These are phyloP conservation scores for Platysternon megacephalum DNA, from an alignment of 2,113 vertebrate genomes.

Conservation along the genomic window DNA sequence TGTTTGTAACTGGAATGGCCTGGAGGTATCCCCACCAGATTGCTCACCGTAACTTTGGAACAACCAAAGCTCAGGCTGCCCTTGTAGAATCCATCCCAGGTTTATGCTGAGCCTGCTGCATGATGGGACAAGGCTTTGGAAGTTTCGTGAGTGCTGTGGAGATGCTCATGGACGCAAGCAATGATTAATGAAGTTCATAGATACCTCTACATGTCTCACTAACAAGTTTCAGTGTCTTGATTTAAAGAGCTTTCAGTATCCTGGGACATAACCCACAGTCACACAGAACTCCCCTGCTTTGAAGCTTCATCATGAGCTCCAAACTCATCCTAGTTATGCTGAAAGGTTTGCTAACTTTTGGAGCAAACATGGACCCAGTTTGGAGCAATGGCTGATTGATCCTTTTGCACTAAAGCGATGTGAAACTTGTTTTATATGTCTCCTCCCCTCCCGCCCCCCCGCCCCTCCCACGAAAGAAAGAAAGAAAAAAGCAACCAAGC, in stretches of 20 bases:
- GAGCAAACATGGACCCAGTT: background rate
- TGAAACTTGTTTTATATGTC: background rate
- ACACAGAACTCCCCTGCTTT: background rate
- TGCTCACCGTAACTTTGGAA: background rate
- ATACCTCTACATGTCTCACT: background rate
- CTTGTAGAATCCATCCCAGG: background rate
- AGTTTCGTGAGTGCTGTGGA: background rate
- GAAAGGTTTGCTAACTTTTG: background rate
- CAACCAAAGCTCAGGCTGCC: background rate
- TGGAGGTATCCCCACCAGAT: background rate
- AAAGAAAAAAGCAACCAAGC: background rate
- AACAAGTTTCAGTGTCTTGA: slow-evolving; percentile 15
- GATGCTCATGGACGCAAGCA: background rate
- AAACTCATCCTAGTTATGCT: background rate
- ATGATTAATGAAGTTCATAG: slow-evolving; percentile 5
- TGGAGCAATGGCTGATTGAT: background rate
- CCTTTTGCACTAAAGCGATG: slow-evolving; percentile 2
- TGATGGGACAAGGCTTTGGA: background rate
- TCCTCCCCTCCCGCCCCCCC: background rate
- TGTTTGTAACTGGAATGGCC: background rate
- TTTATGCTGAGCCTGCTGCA: background rate
- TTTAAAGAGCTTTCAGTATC: slow-evolving; percentile 2
- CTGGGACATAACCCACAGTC: background rate
- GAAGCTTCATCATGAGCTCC: background rate
- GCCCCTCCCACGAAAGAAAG: background rate